phyloP scores from a whole-genome alignment of 2,113 vertebrate species.

The Nicator chloris region DNA sequence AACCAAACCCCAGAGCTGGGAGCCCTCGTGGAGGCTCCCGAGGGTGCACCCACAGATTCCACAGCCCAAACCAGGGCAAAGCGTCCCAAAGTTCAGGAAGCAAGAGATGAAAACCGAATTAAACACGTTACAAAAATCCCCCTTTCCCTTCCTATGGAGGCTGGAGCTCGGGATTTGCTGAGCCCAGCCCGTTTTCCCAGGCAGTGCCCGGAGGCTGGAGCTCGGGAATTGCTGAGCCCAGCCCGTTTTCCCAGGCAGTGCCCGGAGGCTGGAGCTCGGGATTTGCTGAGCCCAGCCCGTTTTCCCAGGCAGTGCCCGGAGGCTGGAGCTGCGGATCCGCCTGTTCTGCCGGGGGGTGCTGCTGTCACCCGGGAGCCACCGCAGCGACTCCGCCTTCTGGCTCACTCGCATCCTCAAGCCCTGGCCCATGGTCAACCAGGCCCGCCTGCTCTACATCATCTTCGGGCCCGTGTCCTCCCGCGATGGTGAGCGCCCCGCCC shows the following conservation, averaged over 20 bases:
- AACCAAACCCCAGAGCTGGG: no score
- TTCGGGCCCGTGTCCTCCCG: constrained; percentile 81
- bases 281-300: neutral
- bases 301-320: constrained; percentile 68
- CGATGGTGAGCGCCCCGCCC: constrained; percentile 68
- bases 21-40: neutral
- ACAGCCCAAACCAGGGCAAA: no score
- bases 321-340: constrained; percentile 81
- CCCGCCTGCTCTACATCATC: constrained; percentile 85
- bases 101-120: no score
- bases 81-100: no score
- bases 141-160: no score
- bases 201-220: no score
- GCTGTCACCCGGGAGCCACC: constrained; percentile 75
- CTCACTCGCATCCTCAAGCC: constrained; percentile 83
- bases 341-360: constrained; percentile 83
- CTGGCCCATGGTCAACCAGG: constrained; percentile 90
- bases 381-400: constrained; percentile 82
- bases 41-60: no score
- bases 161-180: no score
- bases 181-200: no score
- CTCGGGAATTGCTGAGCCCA: no score
- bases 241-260: no score
- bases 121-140: no score
- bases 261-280: constrained; percentile 78